Base-by-base conservation (phyloP, 2,797 vertebrate species). In the Lophius americanus region DNA sequence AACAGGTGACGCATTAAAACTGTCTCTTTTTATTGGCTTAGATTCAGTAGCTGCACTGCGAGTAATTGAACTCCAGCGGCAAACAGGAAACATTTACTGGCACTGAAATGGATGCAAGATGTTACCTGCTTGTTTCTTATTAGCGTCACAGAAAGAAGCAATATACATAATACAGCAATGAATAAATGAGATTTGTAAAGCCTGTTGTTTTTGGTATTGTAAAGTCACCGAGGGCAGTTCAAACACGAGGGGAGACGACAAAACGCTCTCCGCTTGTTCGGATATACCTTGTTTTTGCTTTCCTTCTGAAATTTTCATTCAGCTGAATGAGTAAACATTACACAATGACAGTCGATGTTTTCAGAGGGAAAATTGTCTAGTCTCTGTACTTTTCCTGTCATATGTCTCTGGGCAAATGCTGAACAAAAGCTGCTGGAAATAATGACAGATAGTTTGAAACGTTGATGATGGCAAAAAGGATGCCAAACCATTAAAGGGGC, bases 401-500 rank as follows among this genome's bases (percentile, higher is more conserved):
- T 41, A 64, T 68, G 52, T 85, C 58, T 76, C 53, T 54, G 38
- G 49, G 62, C 46, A 52, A 73, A 66, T 64, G 67, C 49, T 36
- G 68, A 60, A 72, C 10, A 35, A 69, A 69, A 14, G 58, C 81
- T 87, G 71, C 69, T 83, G 84, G 82, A 86, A 88, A 89, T 88
- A 85, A 90, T 85, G 71, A 85, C 69, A 76, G 67, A 51, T 63
- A 76, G 72, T 88, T 83, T 86, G 81, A 88, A 79, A 85, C 81
- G 85, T 80, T 88, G 86, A 89, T 90, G 86, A 88, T 86, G 75
- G 81, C 51, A 43, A 83, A 89, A 85, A 85, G 75, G 79, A 83
- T 78, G 85, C 76, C 70, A 79, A 73, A 77, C 64, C 75, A 73
- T 83, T 77, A 79, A 77, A 84, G 74, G 47, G 54, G 67, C 72